Evolutionary conservation across 1,140 invertebrate genomes (phyloP), one percentile per base, ranked within the genome.

Genomic region (Diploscapter pachys): DNA sequence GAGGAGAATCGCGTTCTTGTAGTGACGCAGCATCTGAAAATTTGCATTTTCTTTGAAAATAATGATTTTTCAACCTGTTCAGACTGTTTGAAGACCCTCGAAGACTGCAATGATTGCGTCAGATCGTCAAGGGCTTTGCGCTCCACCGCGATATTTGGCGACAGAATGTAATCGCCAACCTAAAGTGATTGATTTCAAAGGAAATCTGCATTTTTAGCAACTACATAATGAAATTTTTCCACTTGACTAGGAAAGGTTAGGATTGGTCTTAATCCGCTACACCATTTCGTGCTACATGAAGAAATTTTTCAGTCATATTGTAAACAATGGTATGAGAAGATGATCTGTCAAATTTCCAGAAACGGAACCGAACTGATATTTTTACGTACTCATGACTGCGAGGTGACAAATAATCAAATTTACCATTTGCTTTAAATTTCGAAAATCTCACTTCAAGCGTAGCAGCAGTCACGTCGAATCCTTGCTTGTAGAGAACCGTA

Each of bases 81-180:
- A 63, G 92, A 92, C 87, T 99, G 97, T 85, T 93, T 94, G 86
- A 96, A 98, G 54, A 99, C 89, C 70, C 97, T 90, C 0, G 97
- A 97, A 73, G 91, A 93, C 86, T 94, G 93, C 11, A 99, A 87
- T 0, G 95, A 98, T 11, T 94, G 94, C 85, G 98, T 95, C 72
- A 99, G 88, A 90, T 99, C 97, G 52, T 93, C 94, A 49, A 99
- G 90, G 73, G 94, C 96, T 88, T 99, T 99, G 4, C 97, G 89
- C 87, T 99, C 97, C 3, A 99, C 91, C 83, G 93, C 96, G 80
- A 98, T 93, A 50, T 98, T 94, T 0, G 94, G 93, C 0, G 95
- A 95, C 2, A 99, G 87, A 80, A 99, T 95, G 84, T 99, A 99
- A 87, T 99, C 96, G 2, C 73, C 73, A 57, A 75, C 64, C 73